Percentiles rank a stretch among this genome's conserved stretches.
Evolutionary conservation across 2,113 vertebrate genomes (phyloP).

Genomic region (Athene cunicularia): DNA sequence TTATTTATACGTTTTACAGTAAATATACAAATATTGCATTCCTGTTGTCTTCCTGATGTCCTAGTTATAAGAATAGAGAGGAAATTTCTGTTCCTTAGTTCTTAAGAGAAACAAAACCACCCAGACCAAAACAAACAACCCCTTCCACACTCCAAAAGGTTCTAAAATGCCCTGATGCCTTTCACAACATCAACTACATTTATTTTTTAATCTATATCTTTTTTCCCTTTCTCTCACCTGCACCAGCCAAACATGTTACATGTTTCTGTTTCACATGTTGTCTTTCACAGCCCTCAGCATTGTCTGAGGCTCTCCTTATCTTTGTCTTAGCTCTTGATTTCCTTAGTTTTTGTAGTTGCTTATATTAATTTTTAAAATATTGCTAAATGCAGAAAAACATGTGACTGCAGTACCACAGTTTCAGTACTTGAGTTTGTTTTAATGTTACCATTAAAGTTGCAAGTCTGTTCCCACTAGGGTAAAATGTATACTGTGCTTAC

Average conservation of each 20-base stretch:
- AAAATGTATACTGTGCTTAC: neutral
- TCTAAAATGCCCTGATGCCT: neutral
- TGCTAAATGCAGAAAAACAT: neutral
- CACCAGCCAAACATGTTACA: neutral
- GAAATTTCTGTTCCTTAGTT: neutral
- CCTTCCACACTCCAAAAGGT: neutral
- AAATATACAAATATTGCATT: neutral
- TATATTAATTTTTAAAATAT: neutral
- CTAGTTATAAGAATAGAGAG: neutral
- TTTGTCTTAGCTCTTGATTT: neutral
- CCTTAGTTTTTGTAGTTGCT: neutral
- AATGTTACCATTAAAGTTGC: neutral
- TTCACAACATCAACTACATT: neutral
- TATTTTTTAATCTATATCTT: neutral
- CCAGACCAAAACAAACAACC: neutral
- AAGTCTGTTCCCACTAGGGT: neutral
- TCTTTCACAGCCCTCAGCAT: neutral
- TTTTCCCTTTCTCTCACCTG: neutral
- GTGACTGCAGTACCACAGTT: neutral
- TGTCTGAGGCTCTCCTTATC: neutral
- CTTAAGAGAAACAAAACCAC: neutral
- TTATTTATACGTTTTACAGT: neutral
- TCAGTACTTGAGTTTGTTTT: neutral
- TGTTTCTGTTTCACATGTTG: neutral
- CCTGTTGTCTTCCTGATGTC: neutral